A percentile compares a stretch with the other conserved stretches of the same genome.
phyloP scores from a whole-genome alignment of 2,888 invertebrate species.

The Serripes groenlandicus region DNA sequence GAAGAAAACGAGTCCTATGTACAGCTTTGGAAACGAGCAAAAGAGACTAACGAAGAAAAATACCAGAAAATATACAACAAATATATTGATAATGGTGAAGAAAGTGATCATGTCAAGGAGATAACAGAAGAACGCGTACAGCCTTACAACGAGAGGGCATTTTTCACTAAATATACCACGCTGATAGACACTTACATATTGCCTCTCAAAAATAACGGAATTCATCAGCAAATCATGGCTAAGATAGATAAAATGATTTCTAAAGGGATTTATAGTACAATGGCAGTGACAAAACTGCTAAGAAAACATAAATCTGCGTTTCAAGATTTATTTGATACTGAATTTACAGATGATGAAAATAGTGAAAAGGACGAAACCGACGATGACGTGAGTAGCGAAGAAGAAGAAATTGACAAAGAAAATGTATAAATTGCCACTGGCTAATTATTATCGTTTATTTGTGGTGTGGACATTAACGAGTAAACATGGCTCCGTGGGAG shows the following conservation, averaged over 20 bases:
- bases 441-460: neutral
- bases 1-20: too few species aligned
- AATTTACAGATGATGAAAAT: too few species aligned
- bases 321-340: too few species aligned
- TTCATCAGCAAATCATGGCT: too few species aligned
- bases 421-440: neutral
- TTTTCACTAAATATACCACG: slow-evolving; percentile 26
- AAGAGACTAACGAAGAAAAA: too few species aligned
- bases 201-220: slow-evolving; percentile 1
- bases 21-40: too few species aligned
- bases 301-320: slow-evolving; percentile 10
- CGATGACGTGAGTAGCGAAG: slow-evolving; percentile 19
- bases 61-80: slow-evolving; percentile 25
- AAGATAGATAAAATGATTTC: slow-evolving; percentile 22
- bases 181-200: slow-evolving; percentile 24
- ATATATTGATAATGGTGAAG: slow-evolving; percentile 20
- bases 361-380: slow-evolving; percentile 7
- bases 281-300: slow-evolving; percentile 18
- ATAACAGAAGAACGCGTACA: slow-evolving; percentile 35
- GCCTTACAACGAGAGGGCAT: slow-evolving; percentile 15
- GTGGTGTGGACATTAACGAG: slow-evolving; percentile 1
- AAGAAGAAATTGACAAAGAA: slow-evolving; percentile 15
- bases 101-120: slow-evolving; percentile 21
- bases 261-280: slow-evolving; percentile 11
- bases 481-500: slow-evolving; percentile 10